Percentiles rank a stretch among this genome's conserved stretches.
Evolutionary conservation across 35 echinoderm and acorn worm genomes (phyloP).

Genomic region (Anneissia japonica): DNA sequence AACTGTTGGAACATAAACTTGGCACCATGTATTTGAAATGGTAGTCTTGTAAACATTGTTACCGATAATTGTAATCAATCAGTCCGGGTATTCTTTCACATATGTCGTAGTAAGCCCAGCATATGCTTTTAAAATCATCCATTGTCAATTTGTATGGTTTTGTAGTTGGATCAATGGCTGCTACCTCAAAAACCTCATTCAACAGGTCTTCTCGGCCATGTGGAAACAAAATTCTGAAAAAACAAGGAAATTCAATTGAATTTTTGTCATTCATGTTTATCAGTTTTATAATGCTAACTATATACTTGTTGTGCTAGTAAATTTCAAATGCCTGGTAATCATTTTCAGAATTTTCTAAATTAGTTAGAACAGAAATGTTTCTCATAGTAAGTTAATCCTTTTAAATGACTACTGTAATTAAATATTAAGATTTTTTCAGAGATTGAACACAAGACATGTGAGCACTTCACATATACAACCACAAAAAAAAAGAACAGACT

Average conservation of each 20-base stretch:
- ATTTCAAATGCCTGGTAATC: background rate
- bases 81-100: conserved; percentile 71
- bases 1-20: no score
- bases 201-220: conserved; percentile 52
- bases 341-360: background rate
- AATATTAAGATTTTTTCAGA: no score
- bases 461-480: no score
- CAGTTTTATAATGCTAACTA: background rate
- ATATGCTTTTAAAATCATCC: conserved; percentile 71
- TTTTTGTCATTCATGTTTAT: background rate
- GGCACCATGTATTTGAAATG: no score
- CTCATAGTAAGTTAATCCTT: background rate
- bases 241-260: background rate
- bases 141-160: conserved; percentile 55
- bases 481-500: no score
- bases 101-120: conserved; percentile 59
- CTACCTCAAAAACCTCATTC: conserved; percentile 52
- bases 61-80: conserved; percentile 77
- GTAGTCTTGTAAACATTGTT: no score
- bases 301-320: background rate
- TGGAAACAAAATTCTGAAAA: conserved; percentile 68
- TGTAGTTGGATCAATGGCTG: conserved; percentile 54
- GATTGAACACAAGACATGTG: no score
- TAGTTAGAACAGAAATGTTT: background rate
- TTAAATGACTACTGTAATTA: background rate